Conservation (phyloP, 2,888 invertebrate species). For the Dasysyrphus tricinctus region DNA sequence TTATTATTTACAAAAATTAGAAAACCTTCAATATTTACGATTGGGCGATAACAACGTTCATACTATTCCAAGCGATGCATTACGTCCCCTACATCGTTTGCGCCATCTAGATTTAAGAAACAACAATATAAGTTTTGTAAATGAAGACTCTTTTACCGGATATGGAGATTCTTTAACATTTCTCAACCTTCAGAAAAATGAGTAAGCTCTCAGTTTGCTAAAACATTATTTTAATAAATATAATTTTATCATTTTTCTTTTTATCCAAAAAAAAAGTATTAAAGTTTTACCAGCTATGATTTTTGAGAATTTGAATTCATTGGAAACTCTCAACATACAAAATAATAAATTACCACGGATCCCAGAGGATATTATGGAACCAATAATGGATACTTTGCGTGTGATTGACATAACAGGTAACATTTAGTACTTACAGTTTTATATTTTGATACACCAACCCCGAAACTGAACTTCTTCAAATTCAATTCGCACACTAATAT, state of each 20-base stretch:
- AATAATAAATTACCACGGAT: constrained; percentile 94
- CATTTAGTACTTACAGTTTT: not conserved
- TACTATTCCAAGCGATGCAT: constrained; percentile 92
- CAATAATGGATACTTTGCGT: constrained; percentile 92
- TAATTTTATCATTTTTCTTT: not conserved
- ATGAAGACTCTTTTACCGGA: constrained; percentile 94
- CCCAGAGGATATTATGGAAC: constrained; percentile 94
- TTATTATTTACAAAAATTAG: constrained; percentile 83
- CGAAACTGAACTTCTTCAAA: too few relatives aligned
- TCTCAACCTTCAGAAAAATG: constrained; percentile 95
- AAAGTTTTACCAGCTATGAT: constrained; percentile 91
- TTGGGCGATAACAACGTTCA: constrained; percentile 95
- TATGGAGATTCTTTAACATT: constrained; percentile 97
- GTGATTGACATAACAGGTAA: constrained; percentile 94
- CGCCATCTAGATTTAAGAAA: constrained; percentile 94
- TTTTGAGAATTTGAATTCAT: constrained; percentile 94
- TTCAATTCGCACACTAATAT: too few relatives aligned
- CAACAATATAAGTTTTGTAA: constrained; percentile 92
- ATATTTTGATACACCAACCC: too few relatives aligned
- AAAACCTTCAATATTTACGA: constrained; percentile 94
- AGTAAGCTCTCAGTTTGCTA: constrained; percentile 85
- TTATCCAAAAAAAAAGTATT: constrained; percentile 86
- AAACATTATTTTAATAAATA: not conserved
- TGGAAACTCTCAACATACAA: constrained; percentile 94
- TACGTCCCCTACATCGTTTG: constrained; percentile 92